phyloP scores from a whole-genome alignment of 2,888 invertebrate species.

The Scaptomyza caliginosa region DNA sequence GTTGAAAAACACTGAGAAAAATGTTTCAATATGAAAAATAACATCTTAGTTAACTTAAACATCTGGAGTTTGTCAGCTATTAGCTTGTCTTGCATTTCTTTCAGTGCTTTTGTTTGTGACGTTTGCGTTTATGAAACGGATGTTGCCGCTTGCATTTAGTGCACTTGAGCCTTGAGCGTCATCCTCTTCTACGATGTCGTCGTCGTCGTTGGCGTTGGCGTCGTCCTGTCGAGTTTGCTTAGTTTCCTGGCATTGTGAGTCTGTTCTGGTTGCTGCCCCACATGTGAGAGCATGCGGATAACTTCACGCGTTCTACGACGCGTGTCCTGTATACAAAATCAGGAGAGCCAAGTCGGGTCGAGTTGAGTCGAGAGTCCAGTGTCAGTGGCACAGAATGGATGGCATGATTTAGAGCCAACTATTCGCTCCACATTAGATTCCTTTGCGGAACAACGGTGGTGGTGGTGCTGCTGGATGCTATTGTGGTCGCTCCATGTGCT shows the following conservation, averaged over 20 bases:
- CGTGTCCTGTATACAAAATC: slow-evolving; percentile 59
- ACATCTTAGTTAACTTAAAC: too few relatives aligned
- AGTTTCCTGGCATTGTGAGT: slow-evolving; percentile 58
- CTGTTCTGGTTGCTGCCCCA: slow-evolving; percentile 36
- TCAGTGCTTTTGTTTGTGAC: slow-evolving; percentile 31
- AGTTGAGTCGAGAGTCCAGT: slow-evolving; percentile 35
- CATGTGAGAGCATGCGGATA: slow-evolving; percentile 51
- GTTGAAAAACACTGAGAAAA: slow-evolving; percentile 37
- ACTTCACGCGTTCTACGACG: slow-evolving; percentile 53
- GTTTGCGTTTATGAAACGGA: slow-evolving; percentile 76
- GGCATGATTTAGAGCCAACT: slow-evolving; percentile 9
- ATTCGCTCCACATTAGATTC: slow-evolving; percentile 38
- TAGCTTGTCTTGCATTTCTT: slow-evolving; percentile 15
- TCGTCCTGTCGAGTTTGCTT: slow-evolving; percentile 19
- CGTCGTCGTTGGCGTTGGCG: slow-evolving; percentile 8
- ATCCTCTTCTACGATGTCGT: slow-evolving; percentile 18
- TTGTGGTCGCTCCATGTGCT: slow-evolving; percentile 33
- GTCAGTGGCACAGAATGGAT: slow-evolving; percentile 44
- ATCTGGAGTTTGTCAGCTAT: background rate
- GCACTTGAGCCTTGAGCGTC: slow-evolving; percentile 79
- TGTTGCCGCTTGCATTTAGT: slow-evolving; percentile 79
- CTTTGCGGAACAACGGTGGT: slow-evolving; percentile 10
- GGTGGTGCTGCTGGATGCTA: background rate
- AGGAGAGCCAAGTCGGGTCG: background rate
- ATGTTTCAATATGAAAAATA: too few relatives aligned